A percentile compares a stretch with the other conserved stretches of the same genome.
Conservation (phyloP, 2,113 vertebrate genomes). For the Delphinapterus leucas region DNA sequence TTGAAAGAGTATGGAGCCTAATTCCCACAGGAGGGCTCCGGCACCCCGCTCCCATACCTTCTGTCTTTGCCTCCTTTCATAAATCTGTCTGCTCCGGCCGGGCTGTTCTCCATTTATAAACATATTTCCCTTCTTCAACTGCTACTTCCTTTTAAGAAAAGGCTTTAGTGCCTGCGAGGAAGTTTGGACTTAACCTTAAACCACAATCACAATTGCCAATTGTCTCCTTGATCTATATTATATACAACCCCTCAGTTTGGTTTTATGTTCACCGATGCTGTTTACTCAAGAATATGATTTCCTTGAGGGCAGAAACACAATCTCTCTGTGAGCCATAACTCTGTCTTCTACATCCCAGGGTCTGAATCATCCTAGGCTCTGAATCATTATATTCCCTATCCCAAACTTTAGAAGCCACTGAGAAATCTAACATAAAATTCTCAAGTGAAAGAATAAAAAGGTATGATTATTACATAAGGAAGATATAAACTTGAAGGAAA, state of each 20-base stretch:
- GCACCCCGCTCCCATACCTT: background rate
- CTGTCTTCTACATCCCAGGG: background rate
- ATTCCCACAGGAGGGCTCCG: background rate
- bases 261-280: background rate
- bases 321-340: background rate
- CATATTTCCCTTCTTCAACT: background rate
- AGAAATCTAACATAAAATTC: background rate
- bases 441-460: background rate
- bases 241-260: background rate
- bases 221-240: background rate
- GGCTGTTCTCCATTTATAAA: background rate
- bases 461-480: background rate
- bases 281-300: background rate
- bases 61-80: background rate
- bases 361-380: background rate
- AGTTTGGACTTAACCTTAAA: background rate
- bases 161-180: background rate
- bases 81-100: background rate
- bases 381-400: background rate
- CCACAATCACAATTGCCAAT: background rate
- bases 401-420: background rate
- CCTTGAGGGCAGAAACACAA: background rate
- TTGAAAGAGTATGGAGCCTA: background rate
- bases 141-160: constrained; percentile 25
- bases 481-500: background rate